Conservation (phyloP, 2,888 invertebrate species). For the Coelinius sp. region DNA sequence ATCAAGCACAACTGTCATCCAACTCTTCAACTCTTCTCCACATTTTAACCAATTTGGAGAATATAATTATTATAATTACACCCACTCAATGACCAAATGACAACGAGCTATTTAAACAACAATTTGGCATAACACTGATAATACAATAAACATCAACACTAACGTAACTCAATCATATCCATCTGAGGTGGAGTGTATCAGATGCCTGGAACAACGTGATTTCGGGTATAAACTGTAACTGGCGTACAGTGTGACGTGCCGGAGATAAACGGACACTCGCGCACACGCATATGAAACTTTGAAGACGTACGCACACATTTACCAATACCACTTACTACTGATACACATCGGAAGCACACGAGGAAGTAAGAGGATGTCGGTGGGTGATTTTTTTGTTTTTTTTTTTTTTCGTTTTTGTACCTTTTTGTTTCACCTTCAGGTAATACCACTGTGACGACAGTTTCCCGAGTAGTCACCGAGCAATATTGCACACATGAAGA, state of each 20-base stretch:
- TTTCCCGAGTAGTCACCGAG: not conserved
- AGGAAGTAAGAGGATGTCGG: not conserved
- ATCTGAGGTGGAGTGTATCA: not conserved
- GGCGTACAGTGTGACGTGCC: slow-evolving; percentile 6
- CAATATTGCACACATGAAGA: not conserved
- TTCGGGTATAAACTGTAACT: slow-evolving; percentile 5
- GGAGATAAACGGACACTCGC: slow-evolving; percentile 16
- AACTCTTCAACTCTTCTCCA: not conserved
- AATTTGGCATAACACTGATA: slow-evolving; percentile 5
- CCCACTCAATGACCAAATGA: not conserved
- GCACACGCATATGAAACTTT: slow-evolving; percentile 20
- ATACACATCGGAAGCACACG: slow-evolving; percentile 7
- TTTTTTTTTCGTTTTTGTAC: too few species aligned
- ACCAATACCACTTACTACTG: slow-evolving; percentile 1
- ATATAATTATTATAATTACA: not conserved
- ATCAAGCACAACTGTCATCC: not conserved
- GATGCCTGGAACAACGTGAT: slow-evolving; percentile 5
- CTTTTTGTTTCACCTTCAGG: not conserved
- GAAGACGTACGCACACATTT: slow-evolving; percentile 5
- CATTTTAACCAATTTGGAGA: not conserved
- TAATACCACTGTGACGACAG: not conserved
- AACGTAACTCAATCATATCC: not conserved
- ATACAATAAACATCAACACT: slow-evolving; percentile 1
- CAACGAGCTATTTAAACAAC: not conserved
- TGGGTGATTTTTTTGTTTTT: not conserved